phyloP scores from a whole-genome alignment of 2,113 vertebrate species.

The Trichomycterus rosablanca region DNA sequence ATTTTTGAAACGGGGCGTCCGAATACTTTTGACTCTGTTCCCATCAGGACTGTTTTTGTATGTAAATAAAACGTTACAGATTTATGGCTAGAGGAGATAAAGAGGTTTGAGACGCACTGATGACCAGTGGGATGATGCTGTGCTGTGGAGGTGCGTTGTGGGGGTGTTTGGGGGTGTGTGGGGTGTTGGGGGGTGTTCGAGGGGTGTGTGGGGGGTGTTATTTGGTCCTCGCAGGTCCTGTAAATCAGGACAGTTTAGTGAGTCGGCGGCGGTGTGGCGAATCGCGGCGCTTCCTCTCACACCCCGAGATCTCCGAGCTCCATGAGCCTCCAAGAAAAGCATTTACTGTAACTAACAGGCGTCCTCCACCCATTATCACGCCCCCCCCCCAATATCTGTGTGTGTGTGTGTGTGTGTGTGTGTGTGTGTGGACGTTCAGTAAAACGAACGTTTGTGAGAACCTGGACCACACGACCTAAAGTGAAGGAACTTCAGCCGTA shows the following conservation, averaged over 20 bases:
- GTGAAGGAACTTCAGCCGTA: no score
- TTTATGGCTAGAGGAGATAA: no score
- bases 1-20: no score
- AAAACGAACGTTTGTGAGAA: no score
- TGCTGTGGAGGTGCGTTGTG: no score
- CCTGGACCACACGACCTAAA: no score
- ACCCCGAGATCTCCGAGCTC: slow-evolving; percentile 63
- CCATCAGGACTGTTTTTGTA: no score
- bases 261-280: slow-evolving; percentile 42
- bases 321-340: slow-evolving; percentile 88
- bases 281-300: slow-evolving; percentile 79
- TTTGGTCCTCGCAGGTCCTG: slow-evolving; percentile 75
- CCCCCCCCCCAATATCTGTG: slow-evolving; percentile 86
- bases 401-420: slow-evolving; percentile 38
- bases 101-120: no score
- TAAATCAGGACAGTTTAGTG: slow-evolving; percentile 98
- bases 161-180: slow-evolving; percentile 25
- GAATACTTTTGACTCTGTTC: no score
- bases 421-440: slow-evolving; percentile 23
- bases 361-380: slow-evolving; percentile 99
- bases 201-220: no score
- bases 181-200: slow-evolving; percentile 39
- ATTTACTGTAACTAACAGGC: slow-evolving; percentile 99
- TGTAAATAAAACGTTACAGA: no score
- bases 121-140: no score